A percentile compares a stretch with the other conserved stretches of the same genome.
Conservation (phyloP, 2,797 vertebrate genomes). For the Margarornis squamiger region DNA sequence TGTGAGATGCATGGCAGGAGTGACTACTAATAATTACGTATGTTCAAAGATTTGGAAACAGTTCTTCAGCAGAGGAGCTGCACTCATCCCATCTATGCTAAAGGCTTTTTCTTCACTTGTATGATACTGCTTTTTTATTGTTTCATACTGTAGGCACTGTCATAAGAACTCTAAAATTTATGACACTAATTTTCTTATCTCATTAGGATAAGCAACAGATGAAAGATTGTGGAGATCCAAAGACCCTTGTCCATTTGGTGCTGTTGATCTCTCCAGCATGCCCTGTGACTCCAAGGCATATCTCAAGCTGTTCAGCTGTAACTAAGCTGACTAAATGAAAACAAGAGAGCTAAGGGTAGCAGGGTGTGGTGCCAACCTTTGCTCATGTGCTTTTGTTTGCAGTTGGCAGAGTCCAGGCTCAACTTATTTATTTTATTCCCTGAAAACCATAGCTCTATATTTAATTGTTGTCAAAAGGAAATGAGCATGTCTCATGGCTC, state of each 20-base stretch:
- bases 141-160: not conserved
- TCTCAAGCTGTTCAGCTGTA: slow-evolving; percentile 5
- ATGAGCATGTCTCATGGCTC: not conserved
- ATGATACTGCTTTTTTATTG: not conserved
- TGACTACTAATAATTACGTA: not conserved
- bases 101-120: not conserved
- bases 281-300: not conserved
- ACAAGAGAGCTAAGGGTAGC: not conserved
- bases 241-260: not conserved
- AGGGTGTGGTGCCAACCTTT: slow-evolving; percentile 43
- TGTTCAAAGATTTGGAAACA: not conserved
- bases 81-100: not conserved
- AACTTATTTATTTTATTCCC: not conserved
- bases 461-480: slow-evolving; percentile 7
- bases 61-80: rapidly evolving
- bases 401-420: slow-evolving; percentile 6
- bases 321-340: slow-evolving; percentile 47
- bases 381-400: slow-evolving; percentile 37
- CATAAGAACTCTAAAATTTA: not conserved
- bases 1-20: not conserved
- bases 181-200: not conserved
- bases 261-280: not conserved
- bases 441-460: not conserved
- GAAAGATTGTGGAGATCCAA: not conserved
- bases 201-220: not conserved